Evolutionary conservation across 2,113 vertebrate species (phyloP), one percentile per base, ranked within the genome.

Genomic region (Hepsetus odoe): DNA sequence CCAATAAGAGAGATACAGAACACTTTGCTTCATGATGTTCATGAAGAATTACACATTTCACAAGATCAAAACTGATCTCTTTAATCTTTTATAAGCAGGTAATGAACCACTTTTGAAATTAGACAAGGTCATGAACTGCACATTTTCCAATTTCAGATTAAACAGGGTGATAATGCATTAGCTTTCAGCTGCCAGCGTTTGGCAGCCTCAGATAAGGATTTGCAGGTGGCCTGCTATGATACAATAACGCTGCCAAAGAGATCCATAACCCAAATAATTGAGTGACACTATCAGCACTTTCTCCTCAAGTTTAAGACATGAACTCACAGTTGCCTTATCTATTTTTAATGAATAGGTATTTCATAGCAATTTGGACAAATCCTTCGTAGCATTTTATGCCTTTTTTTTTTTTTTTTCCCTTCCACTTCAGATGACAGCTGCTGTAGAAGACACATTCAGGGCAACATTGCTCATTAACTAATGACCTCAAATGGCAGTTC

Each of bases 131-230:
- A 22, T 5, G 12, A 75, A 44, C 51, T 16, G 28, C 32, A 35
- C 11, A 55, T 70, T 65, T 82, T 35, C 33, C 30, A 46, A 44
- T 76, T 72, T 75, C 20, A 65, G 24, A 76, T 56, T 22, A 75
- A 80, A 75, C 12, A 18, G 51, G 16, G 33, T 13, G 18, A 42
- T 20, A 70, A 9, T 44, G 22, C 18, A 16, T 35, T 58, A 24
- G n/a, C 59, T 72, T 16, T 42, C 22, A 42, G 51, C 38, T 9
- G 16, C 16, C 35, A 49, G 13, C 67, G 20, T 73, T 7, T 58
- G 51, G 59, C 44, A 30, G 16, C 42, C 44, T 6, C 28, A 2
- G 30, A 74, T 75, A 59, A 74, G 70, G 24, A 38, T 75, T 40
- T 65, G 66, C 61, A 74, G 28, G 46, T 76, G 74, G 35, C 49